Evolutionary conservation across 2,888 invertebrate genomes (phyloP), one percentile per base, ranked within the genome.

Genomic region (Dione juno): DNA sequence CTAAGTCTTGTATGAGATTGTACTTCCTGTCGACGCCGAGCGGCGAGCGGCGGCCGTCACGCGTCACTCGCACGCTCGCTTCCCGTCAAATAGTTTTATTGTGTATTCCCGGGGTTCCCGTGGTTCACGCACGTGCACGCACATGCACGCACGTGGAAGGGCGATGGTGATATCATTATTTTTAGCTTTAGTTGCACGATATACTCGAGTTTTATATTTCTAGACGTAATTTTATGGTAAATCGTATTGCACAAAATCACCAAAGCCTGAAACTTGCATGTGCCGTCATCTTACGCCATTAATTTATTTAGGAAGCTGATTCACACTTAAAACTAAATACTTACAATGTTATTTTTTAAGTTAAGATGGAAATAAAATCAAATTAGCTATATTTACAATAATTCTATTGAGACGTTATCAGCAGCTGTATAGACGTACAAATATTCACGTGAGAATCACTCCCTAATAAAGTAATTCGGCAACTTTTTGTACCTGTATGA

Each of bases 191-290:
- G 79, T 86, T 85, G 82, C 83, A 84, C 82, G 79, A 78, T 82
- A 81, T 82, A 78, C 77, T 81, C 79, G 80, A 80, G 79, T 84
- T 87, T 86, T 85, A 83, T 85, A 87, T 87, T 84, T 80, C 77
- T 87, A 87, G 84, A 77, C 73, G 78, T 86, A 85, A 83, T 81
- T 80, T 85, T 84, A 81, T 84, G 78, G 66, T 78, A 76, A 82
- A 83, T 83, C 82, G 84, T 90, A 88, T 86, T 89, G 91, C 92
- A 91, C 91, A 90, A 91, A 88, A 74, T 81, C 77, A 78, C 77
- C 74, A 74, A 74, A 72, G 74, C 74, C 74, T 72, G 53, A 69
- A 50, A 57, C 69, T 65, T 52, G 66, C 66, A 58, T 57, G 53
- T 59, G 13, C 64, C 19, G 43, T 45, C 61, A 45, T 59, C 14